A percentile compares a stretch with the other conserved stretches of the same genome.
Evolutionary conservation across 2,888 invertebrate genomes (phyloP).

Genomic region (Pterobdella sp.): DNA sequence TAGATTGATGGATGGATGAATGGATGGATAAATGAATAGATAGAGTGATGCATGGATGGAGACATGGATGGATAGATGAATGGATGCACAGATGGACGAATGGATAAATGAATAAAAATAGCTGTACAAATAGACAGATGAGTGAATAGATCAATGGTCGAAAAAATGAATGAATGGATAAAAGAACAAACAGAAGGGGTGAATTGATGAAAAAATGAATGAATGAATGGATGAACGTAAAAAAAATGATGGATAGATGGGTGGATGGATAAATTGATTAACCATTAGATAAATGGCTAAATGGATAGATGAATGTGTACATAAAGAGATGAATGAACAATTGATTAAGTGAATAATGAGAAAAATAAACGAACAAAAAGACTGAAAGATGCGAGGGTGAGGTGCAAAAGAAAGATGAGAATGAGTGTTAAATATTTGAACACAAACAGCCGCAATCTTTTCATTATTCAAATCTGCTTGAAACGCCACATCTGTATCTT

Average conservation of each 20-base stretch:
- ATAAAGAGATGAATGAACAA: not conserved
- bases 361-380: too few relatives aligned
- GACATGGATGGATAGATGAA: not conserved
- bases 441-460: too few relatives aligned
- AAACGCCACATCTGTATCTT: not conserved
- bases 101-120: too few relatives aligned
- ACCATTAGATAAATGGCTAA: too few relatives aligned
- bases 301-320: not conserved
- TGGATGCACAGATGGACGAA: not conserved
- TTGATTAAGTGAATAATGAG: not conserved
- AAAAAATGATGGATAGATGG: slow-evolving; percentile 3
- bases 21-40: slow-evolving; percentile 23
- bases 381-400: too few relatives aligned
- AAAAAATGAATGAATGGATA: not conserved
- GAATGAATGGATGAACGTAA: not conserved
- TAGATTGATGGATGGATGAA: slow-evolving; percentile 28
- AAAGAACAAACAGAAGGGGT: slow-evolving; percentile 7
- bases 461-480: not conserved
- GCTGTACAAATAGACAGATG: not conserved
- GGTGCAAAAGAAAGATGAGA: too few relatives aligned
- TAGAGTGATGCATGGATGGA: not conserved
- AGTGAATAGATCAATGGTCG: slow-evolving; percentile 4
- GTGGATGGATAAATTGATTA: too few relatives aligned
- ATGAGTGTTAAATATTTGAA: too few relatives aligned
- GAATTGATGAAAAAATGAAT: not conserved